Percentiles rank a stretch among this genome's conserved stretches.
Evolutionary conservation across 2,888 invertebrate genomes (phyloP).

Genomic region (Molorchus minor): DNA sequence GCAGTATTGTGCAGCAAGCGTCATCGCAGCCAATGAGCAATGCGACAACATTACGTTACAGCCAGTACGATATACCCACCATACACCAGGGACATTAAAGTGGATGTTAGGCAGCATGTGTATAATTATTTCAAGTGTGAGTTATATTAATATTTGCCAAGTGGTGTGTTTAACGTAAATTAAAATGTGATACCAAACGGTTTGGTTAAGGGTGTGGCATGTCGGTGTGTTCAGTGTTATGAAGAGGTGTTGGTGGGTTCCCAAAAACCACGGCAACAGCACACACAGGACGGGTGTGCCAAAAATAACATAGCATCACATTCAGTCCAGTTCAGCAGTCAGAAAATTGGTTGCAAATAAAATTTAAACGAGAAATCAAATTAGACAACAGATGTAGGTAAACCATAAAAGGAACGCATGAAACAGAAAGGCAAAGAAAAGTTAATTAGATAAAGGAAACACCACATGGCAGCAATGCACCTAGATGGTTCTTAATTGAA

Average conservation of each 20-base stretch:
- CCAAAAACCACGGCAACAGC: slow-evolving; percentile 51
- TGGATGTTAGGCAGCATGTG: slow-evolving; percentile 45
- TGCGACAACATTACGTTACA: slow-evolving; percentile 63
- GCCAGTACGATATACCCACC: slow-evolving; percentile 61
- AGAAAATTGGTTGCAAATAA: slow-evolving; percentile 38
- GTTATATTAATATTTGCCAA: slow-evolving; percentile 18
- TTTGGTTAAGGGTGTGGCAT: slow-evolving; percentile 33
- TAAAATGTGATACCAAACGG: slow-evolving; percentile 27
- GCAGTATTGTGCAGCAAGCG: slow-evolving; percentile 66
- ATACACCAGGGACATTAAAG: slow-evolving; percentile 55
- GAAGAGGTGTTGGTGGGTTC: slow-evolving; percentile 56
- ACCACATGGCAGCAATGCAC: slow-evolving; percentile 13
- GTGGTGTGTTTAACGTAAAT: slow-evolving; percentile 34
- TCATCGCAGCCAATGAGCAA: slow-evolving; percentile 63
- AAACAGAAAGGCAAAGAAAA: slow-evolving; percentile 60
- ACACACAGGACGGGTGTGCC: slow-evolving; percentile 37
- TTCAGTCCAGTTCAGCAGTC: slow-evolving; percentile 39
- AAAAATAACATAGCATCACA: slow-evolving; percentile 45
- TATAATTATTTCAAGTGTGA: slow-evolving; percentile 23
- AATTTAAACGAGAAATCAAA: slow-evolving; percentile 34
- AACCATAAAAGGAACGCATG: slow-evolving; percentile 60
- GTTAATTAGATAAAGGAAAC: slow-evolving; percentile 37
- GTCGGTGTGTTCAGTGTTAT: slow-evolving; percentile 34
- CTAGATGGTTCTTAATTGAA: not conserved
- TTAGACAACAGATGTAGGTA: slow-evolving; percentile 35